These are phyloP conservation scores for Papilio gigon DNA, from an alignment of 2,888 invertebrate genomes.

Conservation along the genomic window DNA sequence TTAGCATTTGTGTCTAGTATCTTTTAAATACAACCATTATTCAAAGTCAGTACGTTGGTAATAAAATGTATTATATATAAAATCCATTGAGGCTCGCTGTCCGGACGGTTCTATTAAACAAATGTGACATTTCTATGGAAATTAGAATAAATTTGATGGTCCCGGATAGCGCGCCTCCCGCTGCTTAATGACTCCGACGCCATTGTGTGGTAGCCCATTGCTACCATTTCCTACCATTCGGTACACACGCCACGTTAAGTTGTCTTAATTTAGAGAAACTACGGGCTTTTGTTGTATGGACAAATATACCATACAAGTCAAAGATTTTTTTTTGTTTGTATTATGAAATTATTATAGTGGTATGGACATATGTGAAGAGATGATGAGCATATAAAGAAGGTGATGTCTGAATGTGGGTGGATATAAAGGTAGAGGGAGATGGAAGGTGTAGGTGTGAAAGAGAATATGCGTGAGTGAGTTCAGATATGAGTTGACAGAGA, in stretches of 20 bases:
- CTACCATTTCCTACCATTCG: conserved; percentile 36
- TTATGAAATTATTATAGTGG: too few species aligned
- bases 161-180: conserved; percentile 40
- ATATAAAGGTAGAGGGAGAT: too few species aligned
- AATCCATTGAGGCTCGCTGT: conserved; percentile 42
- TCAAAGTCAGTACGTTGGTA: conserved; percentile 34
- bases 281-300: background rate
- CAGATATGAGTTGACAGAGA: too few species aligned
- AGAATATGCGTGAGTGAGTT: too few species aligned
- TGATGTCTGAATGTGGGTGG: too few species aligned
- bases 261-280: conserved; percentile 25
- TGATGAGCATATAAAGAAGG: too few species aligned
- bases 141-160: conserved; percentile 49
- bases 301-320: background rate
- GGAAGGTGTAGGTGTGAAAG: too few species aligned
- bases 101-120: conserved; percentile 42
- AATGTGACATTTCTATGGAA: conserved; percentile 50
- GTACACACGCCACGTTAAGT: conserved; percentile 11
- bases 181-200: conserved; percentile 44
- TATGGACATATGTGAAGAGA: too few species aligned
- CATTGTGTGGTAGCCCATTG: conserved; percentile 45
- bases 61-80: conserved; percentile 44
- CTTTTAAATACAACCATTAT: too few species aligned
- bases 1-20: background rate
- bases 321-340: too few species aligned